phyloP scores from a whole-genome alignment of 2,797 vertebrate species.

The Protosalanx chinensis region DNA sequence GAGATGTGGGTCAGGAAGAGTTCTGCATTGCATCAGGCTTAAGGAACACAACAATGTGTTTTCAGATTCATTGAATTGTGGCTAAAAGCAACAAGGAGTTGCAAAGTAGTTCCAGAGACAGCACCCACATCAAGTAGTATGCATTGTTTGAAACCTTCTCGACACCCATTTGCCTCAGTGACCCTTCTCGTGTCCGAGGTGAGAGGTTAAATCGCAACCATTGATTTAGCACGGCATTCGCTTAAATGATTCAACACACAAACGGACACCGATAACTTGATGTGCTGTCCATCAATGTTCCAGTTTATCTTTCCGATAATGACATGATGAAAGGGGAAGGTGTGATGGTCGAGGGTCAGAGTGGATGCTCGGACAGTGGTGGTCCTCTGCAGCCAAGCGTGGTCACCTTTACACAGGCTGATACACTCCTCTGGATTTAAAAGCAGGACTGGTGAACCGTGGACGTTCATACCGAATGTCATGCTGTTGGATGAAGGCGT shows the following conservation, averaged over 20 bases:
- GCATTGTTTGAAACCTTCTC: constrained; percentile 22
- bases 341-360: constrained; percentile 26
- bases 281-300: constrained; percentile 48
- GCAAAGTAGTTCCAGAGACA: constrained; percentile 17
- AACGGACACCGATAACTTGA: constrained; percentile 46
- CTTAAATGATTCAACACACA: constrained; percentile 50
- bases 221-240: constrained; percentile 52
- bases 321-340: constrained; percentile 27
- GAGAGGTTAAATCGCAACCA: constrained; percentile 43
- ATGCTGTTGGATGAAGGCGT: no score
- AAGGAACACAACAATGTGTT: background rate
- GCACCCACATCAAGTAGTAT: constrained; percentile 26
- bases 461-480: no score
- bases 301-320: constrained; percentile 42
- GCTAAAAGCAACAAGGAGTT: constrained; percentile 10
- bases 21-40: background rate
- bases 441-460: background rate
- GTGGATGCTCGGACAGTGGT: constrained; percentile 27
- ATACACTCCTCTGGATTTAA: constrained; percentile 23
- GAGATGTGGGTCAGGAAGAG: background rate
- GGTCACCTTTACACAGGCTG: constrained; percentile 36
- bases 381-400: constrained; percentile 20
- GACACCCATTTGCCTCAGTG: constrained; percentile 34
- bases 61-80: background rate
- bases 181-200: constrained; percentile 45